Base-by-base conservation (phyloP, 2,797 vertebrate genomes). In the Mus caroli region DNA sequence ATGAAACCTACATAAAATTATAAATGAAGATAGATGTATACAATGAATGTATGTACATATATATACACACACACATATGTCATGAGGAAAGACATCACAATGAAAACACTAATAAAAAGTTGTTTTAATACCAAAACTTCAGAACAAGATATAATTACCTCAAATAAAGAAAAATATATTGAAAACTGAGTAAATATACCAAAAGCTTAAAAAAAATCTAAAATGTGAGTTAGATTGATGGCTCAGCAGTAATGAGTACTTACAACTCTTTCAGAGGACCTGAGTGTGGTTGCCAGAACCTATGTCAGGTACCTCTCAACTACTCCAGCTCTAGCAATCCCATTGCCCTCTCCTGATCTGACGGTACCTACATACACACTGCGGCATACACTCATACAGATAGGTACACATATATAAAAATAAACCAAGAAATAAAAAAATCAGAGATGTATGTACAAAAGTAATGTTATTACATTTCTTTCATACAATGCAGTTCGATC, bases 121-220 rank as follows among this genome's bases (percentile, higher is more conserved):
- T 34, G 31, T 34, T 58, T 37, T 60, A 89, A 89, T 79, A 92
- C 3, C 46, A 54, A 50, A 79, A 24, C 37, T 89, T 77, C 37
- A 92, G 50, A 86, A 86, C n/a, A 95, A 93, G n/a, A 56, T 34
- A 78, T 14, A 86, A 28, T 56, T 89, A 62, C 3, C 43, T 78
- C 24, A 54, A 22, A 95, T 56, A 77, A 75, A 58, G 31, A 75
- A 80, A 26, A 80, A 26, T 82, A 60, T 22, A 71, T 6, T 82
- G 1, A 92, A 80, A 91, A 90, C 56, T 52, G 37, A 20, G 26
- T 73, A 71, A 90, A 50, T 34, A 54, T 46, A 89, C 24, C 15
- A 69, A 95, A 78, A 56, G 54, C 5, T 87, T 8, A 56, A 31
- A 19, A 71, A 54, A 19, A 71, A 54, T 56, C 52, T 73, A 88